Conservation (phyloP, 1,140 invertebrate genomes). For the Platyscapa corneri region DNA sequence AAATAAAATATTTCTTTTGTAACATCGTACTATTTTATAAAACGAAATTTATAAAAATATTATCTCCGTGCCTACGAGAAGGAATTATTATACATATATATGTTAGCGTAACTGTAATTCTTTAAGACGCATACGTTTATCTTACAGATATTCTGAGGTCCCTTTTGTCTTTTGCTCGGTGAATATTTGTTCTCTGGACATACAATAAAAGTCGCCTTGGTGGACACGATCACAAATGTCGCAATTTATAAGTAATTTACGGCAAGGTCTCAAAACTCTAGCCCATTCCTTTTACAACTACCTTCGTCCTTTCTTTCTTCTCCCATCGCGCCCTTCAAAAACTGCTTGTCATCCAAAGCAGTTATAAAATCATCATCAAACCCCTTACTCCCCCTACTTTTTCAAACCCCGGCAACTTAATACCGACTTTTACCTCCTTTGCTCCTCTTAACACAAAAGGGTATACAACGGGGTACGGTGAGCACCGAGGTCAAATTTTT, state of each 20-base stretch:
- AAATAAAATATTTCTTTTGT: no score
- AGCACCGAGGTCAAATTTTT: not conserved
- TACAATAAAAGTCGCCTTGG: constrained; percentile 1
- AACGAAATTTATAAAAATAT: no score
- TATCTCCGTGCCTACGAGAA: no score
- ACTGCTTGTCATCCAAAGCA: not conserved
- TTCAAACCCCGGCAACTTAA: not conserved
- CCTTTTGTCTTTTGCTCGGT: not conserved
- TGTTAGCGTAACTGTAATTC: not conserved
- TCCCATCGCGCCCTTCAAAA: not conserved
- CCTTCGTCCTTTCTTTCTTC: not conserved
- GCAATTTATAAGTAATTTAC: constrained; percentile 41
- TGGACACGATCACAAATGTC: constrained; percentile 14
- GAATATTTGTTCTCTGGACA: not conserved
- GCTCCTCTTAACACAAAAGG: not conserved
- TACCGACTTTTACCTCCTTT: constrained; percentile 7
- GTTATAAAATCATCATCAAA: constrained; percentile 41
- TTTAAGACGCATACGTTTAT: not conserved
- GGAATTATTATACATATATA: not conserved
- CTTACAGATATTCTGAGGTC: not conserved
- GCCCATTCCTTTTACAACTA: constrained; percentile 17
- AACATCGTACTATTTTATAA: no score
- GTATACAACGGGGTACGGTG: not conserved
- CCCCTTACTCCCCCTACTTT: not conserved
- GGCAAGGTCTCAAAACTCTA: not conserved